A percentile compares a stretch with the other conserved stretches of the same genome.
Conservation (phyloP, 1,140 invertebrate genomes). For the Pissodes strobi region DNA sequence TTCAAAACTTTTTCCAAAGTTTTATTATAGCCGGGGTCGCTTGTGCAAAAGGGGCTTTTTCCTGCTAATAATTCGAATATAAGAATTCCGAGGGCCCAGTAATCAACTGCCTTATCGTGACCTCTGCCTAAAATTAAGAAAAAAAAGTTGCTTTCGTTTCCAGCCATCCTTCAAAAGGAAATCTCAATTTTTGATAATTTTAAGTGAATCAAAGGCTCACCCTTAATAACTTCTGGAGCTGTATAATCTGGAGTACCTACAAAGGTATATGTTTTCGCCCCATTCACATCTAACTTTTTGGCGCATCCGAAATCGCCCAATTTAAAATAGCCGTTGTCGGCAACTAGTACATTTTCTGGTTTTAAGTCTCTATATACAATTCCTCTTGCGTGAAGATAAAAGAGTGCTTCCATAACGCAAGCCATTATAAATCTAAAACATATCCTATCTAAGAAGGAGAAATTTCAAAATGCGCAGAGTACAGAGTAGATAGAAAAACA, state of each 20-base stretch:
- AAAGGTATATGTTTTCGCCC: constrained; percentile 93
- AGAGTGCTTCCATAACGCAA: constrained; percentile 90
- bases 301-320: constrained; percentile 98
- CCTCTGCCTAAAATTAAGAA: constrained; percentile 67
- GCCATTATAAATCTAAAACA: constrained; percentile 59
- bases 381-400: constrained; percentile 83
- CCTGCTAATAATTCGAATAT: constrained; percentile 91
- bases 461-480: no score
- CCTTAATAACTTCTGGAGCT: constrained; percentile 92
- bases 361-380: constrained; percentile 96
- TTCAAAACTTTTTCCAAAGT: constrained; percentile 95
- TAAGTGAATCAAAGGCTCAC: constrained; percentile 47
- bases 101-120: constrained; percentile 90
- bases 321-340: constrained; percentile 87
- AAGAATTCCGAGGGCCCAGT: constrained; percentile 92
- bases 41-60: constrained; percentile 90
- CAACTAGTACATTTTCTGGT: constrained; percentile 91
- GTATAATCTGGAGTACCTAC: constrained; percentile 93
- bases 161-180: no score
- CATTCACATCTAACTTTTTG: constrained; percentile 75
- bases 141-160: no score
- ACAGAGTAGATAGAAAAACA: no score
- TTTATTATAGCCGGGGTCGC: constrained; percentile 86
- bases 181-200: neutral
- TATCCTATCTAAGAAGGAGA: no score